A percentile compares a stretch with the other conserved stretches of the same genome.
These are phyloP conservation scores for Sinopyrophorus schimmeli DNA, from an alignment of 2,888 invertebrate genomes.

Conservation along the genomic window DNA sequence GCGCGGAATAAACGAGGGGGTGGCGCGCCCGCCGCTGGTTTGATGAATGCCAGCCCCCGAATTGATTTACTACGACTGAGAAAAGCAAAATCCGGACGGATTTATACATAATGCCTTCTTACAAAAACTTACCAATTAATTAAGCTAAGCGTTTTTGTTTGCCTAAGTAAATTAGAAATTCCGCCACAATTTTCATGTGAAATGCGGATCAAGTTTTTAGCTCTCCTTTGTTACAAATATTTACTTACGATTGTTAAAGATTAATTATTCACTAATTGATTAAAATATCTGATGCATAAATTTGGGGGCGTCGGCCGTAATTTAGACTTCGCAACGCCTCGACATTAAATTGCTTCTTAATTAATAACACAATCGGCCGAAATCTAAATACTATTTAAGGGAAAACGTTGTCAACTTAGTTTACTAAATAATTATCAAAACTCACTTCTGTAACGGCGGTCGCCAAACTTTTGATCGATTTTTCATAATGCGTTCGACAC, in stretches of 20 bases:
- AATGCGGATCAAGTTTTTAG: neutral
- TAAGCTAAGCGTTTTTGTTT: constrained; percentile 7
- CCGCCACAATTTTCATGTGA: constrained; percentile 1
- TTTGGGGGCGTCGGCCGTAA: too few species aligned
- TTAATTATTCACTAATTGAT: too few species aligned
- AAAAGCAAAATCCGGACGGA: constrained; percentile 9
- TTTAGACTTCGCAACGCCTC: too few species aligned
- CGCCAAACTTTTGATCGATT: too few species aligned
- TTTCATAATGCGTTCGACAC: too few species aligned
- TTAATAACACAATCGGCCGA: too few species aligned
- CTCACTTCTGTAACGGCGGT: too few species aligned
- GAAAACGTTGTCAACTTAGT: too few species aligned
- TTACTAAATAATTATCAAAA: too few species aligned
- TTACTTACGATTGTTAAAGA: neutral
- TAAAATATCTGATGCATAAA: too few species aligned
- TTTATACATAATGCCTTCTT: constrained; percentile 9
- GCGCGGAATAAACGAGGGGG: constrained; percentile 24
- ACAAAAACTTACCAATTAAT: constrained; percentile 19
- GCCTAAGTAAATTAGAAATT: constrained; percentile 5
- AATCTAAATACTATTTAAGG: too few species aligned
- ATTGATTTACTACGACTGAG: constrained; percentile 23
- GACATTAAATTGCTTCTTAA: too few species aligned
- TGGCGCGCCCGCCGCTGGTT: constrained; percentile 12
- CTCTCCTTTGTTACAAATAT: neutral
- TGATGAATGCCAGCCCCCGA: constrained; percentile 26